Evolutionary conservation across 2,797 vertebrate genomes (phyloP).

Genomic region (Girardinus metallicus): DNA sequence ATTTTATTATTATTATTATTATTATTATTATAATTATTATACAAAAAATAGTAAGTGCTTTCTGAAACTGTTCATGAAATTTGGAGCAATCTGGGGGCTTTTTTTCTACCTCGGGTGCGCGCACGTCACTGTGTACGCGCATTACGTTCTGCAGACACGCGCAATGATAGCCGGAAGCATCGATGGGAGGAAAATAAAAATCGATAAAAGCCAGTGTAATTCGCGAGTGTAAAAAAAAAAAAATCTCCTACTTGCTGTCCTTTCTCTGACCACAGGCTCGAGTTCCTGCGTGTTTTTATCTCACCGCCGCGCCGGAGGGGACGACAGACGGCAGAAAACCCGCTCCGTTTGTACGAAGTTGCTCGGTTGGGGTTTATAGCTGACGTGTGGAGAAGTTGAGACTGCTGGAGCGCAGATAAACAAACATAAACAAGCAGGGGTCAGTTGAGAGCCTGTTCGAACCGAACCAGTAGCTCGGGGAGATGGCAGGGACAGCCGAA

Average conservation of each 20-base stretch:
- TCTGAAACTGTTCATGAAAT: neutral
- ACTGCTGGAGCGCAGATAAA: conserved; percentile 76
- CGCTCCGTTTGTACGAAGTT: conserved; percentile 63
- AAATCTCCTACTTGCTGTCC: conserved; percentile 47
- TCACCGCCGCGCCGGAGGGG: conserved; percentile 40
- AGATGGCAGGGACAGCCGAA: conserved; percentile 60
- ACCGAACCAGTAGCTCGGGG: conserved; percentile 65
- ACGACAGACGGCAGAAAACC: conserved; percentile 36
- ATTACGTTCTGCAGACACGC: conserved; percentile 75
- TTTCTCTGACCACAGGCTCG: conserved; percentile 42
- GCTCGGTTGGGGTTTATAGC: conserved; percentile 74
- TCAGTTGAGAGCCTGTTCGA: conserved; percentile 74
- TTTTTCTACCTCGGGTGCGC: conserved; percentile 47
- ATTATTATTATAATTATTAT: neutral
- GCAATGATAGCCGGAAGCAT: conserved; percentile 84
- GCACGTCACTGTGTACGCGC: conserved; percentile 73
- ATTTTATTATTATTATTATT: neutral
- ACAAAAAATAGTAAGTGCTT: neutral
- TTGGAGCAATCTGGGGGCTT: neutral
- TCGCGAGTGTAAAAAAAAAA: conserved; percentile 37
- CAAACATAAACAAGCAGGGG: conserved; percentile 82
- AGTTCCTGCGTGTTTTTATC: conserved; percentile 12
- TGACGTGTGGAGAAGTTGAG: conserved; percentile 82
- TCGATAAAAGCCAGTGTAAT: conserved; percentile 70
- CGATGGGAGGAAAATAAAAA: conserved; percentile 80